Evolutionary conservation across 2,113 vertebrate species (phyloP).

Genomic region (Pogonocichla stellata): DNA sequence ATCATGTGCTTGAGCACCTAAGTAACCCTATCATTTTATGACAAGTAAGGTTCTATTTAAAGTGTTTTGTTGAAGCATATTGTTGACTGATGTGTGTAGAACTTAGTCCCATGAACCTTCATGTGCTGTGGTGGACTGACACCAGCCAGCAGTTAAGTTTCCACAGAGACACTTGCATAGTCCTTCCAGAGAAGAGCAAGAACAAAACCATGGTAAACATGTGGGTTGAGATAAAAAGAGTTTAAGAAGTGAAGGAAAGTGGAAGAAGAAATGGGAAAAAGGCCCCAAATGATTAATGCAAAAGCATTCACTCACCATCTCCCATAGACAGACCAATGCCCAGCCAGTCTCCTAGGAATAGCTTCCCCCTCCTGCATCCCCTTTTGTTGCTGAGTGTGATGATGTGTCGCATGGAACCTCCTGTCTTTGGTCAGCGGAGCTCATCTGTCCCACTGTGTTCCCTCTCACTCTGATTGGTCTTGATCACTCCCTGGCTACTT

Average conservation of each 20-base stretch:
- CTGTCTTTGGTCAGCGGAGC: not conserved
- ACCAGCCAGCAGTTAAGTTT: not conserved
- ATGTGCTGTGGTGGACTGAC: not conserved
- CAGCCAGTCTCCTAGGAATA: not conserved
- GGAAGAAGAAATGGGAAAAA: not conserved
- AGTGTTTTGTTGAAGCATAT: not conserved
- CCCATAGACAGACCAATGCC: not conserved
- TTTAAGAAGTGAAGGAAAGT: not conserved
- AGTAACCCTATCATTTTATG: not conserved
- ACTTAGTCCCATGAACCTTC: not conserved
- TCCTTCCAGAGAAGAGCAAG: not conserved
- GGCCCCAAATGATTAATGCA: not conserved
- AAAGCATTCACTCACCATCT: not conserved
- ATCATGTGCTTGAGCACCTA: not conserved
- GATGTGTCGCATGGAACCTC: not conserved
- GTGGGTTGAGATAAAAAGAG: accelerated
- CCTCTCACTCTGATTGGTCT: not conserved
- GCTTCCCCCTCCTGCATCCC: not conserved
- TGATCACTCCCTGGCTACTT: not conserved
- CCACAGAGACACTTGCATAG: not conserved
- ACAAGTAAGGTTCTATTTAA: not conserved
- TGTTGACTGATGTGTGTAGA: not conserved
- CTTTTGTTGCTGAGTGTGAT: not conserved
- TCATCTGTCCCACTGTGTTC: not conserved
- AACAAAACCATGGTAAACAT: not conserved